Base-by-base conservation (phyloP, 2,113 vertebrate species). In the Thunnus thynnus region DNA sequence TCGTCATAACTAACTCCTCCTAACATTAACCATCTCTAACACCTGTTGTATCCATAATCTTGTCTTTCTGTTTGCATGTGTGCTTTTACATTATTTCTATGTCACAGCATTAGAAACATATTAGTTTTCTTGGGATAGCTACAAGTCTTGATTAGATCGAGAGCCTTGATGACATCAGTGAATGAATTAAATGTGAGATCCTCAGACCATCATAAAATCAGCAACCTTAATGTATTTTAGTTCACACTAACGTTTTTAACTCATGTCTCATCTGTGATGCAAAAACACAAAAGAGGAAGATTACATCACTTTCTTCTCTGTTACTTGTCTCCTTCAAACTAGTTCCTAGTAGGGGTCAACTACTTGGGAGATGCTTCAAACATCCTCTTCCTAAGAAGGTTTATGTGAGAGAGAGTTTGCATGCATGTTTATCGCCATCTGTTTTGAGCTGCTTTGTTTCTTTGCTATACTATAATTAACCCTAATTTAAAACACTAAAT, bases 401-500 rank as follows among this genome's bases (percentile, higher is more conserved):
- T 61, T 57, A 61, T 84, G 56, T 76, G 72, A 69, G 72, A 69
- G 57, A 62, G 57, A 57, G 51, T 9, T 44, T 58, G 65, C 51
- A 64, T 90, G 63, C 87, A 20, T 63, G 17, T 72, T 16, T 12
- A 55, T 63, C 20, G 7, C 41, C 51, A 25, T 61, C 32, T 30
- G 7, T 25, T 20, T 36, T 51, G n/a, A 64, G 18, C 51, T 76
- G 17, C 22, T 51, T 2, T 18, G 46, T 46, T 9, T 30, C 70
- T 73, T 54, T 9, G 17, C 14, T 60, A 27, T 8, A 30, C 27
- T 30, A n/a, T 63, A n/a, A 85, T 74, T 54, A 65, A 20, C 30
- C 13, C 5, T 25, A 32, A 51, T 62, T 48, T 61, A 67, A 67
- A 72, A 56, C 7, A 93, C 51, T 93, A 81, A 86, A 63, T 0